Base-by-base conservation (phyloP, 2,888 invertebrate genomes). In the Chrysolina americana region DNA sequence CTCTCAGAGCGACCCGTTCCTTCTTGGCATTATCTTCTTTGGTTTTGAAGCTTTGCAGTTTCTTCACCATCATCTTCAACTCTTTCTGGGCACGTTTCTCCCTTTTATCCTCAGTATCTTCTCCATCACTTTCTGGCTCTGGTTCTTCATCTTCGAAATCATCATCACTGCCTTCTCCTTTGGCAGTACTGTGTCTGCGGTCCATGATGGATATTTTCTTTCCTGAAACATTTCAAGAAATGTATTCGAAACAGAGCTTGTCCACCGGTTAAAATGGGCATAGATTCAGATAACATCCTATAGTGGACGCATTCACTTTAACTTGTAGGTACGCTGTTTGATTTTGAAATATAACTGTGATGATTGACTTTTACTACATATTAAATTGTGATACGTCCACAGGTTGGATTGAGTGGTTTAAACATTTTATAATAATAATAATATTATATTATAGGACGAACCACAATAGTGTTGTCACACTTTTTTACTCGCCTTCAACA, bases 1-100 rank as follows among this genome's bases (percentile, higher is more conserved):
- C 93, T 83, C 94, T 94, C 71, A 95, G 90, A 15, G 92, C 94
- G 83, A 92, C 90, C 77, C 96, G 90, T 84, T 97, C 97, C 85
- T 93, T 93, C 84, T 93, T 93, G 81, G 96, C 95, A 76, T 93
- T 91, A 75, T 89, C 89, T 78, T 92, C 91, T 83, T 94, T 94
- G 75, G 92, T 93, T 83, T 92, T 92, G 76, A 89, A 85, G 77
- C 89, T 90, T 23, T 89, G 86, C 9, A 91, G 81, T 84, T 91
- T 91, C 79, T 89, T 89, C 59, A 86, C 89, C 78, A 93, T 85
- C 78, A 94, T 88, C 89, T 95, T 92, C 83, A 95, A 87, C 89
- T 95, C 91, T 86, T 95, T 88, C 87, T 93, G 90, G 83, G 90
- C 88, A 70, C 90, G 87, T 80, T 89, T 90, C 74, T 90, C 90